Conservation (phyloP, 2,888 invertebrate genomes). For the Xiphydria camelus region DNA sequence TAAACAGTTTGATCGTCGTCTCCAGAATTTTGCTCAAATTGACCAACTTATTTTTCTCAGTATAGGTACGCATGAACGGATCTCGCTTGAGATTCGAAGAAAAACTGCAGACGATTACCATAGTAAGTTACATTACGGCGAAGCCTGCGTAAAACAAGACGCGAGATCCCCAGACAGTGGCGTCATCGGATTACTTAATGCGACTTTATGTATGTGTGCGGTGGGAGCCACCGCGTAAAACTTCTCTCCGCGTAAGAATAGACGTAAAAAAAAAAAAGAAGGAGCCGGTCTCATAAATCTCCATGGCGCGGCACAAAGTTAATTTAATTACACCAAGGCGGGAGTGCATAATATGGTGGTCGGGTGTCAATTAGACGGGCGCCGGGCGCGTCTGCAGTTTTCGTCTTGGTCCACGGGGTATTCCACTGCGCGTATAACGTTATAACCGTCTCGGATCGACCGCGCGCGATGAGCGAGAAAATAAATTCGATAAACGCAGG, state of each 20-base stretch:
- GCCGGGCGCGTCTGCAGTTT: slow-evolving; percentile 12
- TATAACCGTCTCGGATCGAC: neutral
- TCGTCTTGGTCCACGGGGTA: no score
- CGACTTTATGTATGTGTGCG: slow-evolving; percentile 12
- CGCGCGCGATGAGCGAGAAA: no score
- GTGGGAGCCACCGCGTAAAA: slow-evolving; percentile 11
- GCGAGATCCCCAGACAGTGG: slow-evolving; percentile 14
- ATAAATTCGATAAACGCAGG: no score
- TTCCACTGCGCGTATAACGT: no score
- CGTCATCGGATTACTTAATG: slow-evolving; percentile 24
- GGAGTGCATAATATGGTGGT: slow-evolving; percentile 16
- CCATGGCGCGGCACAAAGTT: slow-evolving; percentile 17
- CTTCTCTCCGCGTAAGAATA: neutral
- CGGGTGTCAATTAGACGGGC: slow-evolving; percentile 22
- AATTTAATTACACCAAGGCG: slow-evolving; percentile 21
- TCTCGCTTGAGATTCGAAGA: no score
- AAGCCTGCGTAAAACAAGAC: slow-evolving; percentile 17
- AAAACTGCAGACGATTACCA: no score
- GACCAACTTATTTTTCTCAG: no score
- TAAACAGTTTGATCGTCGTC: no score
- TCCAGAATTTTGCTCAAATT: no score
- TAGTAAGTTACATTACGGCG: no score
- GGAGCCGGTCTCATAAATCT: slow-evolving; percentile 6
- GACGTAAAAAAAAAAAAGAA: neutral
- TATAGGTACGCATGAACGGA: no score